Conservation (phyloP, 2,113 vertebrate genomes). For the Elaphurus davidianus region DNA sequence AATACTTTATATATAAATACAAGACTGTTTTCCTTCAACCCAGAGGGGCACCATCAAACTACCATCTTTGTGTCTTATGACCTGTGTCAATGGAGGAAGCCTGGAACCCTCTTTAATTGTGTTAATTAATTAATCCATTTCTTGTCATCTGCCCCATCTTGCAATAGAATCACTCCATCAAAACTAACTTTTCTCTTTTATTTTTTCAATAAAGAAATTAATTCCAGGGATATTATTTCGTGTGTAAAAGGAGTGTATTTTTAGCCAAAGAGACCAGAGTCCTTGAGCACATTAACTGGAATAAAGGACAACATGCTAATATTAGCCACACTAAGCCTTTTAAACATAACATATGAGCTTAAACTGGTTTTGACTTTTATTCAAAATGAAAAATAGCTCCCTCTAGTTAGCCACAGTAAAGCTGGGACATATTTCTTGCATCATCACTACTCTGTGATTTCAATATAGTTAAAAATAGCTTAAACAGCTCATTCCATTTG, state of each 20-base stretch:
- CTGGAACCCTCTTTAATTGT: background rate
- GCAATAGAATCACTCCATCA: background rate
- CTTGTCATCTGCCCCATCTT: background rate
- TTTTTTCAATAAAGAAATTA: background rate
- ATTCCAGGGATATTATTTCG: background rate
- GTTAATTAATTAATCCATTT: background rate
- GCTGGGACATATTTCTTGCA: background rate
- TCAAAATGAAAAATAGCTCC: conserved; percentile 19
- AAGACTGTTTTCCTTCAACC: no score
- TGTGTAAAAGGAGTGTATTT: background rate
- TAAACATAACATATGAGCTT: background rate
- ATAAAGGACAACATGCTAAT: background rate
- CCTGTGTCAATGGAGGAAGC: background rate
- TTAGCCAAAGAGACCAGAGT: background rate
- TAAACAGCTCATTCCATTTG: background rate
- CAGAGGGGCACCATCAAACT: no score
- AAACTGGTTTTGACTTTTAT: conserved; percentile 27
- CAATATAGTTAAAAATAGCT: background rate
- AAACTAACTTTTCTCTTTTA: background rate
- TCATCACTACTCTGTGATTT: background rate
- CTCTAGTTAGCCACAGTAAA: background rate
- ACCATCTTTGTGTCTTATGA: background rate
- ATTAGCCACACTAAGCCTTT: background rate
- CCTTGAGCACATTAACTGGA: background rate
- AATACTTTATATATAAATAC: background rate